Percentiles rank a stretch among this genome's conserved stretches.
phyloP scores from a whole-genome alignment of 2,113 vertebrate species.

The Larimichthys crocea region DNA sequence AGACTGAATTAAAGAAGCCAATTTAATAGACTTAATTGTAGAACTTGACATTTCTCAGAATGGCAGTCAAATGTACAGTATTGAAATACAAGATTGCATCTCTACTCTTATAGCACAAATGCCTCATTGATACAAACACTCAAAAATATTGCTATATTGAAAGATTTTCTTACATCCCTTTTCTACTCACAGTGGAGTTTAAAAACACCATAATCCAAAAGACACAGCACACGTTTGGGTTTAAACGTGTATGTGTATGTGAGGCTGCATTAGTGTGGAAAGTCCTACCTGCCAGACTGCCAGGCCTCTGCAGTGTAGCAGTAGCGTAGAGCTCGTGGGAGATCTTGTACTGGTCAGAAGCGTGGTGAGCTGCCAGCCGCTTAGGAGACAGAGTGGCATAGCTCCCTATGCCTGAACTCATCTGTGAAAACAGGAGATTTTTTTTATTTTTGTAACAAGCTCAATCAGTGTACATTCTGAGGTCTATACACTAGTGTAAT shows the following conservation, averaged over 20 bases:
- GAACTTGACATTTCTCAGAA: constrained; percentile 40
- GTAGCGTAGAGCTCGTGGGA: constrained; percentile 96
- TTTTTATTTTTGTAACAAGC: not conserved
- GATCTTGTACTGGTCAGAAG: constrained; percentile 96
- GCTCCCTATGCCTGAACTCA: constrained; percentile 94
- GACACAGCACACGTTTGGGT: not conserved
- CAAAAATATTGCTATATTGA: not conserved
- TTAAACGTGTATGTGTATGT: not conserved
- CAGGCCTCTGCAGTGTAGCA: constrained; percentile 95
- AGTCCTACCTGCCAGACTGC: constrained; percentile 93
- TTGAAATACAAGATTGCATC: not conserved
- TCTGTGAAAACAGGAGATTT: constrained; percentile 79
- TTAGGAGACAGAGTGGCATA: constrained; percentile 98
- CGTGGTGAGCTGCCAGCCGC: constrained; percentile 90
- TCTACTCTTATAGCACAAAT: not conserved
- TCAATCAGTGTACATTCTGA: not conserved
- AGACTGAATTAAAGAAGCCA: constrained; percentile 13
- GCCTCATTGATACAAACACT: not conserved
- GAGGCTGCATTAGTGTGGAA: constrained; percentile 13
- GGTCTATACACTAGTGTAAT: not conserved
- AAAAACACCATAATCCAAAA: not conserved
- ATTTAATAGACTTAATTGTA: constrained; percentile 28
- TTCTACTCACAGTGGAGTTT: not conserved
- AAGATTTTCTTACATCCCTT: not conserved
- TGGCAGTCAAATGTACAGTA: not conserved